Evolutionary conservation across 2,113 vertebrate genomes (phyloP).

Genomic region (Hippoglossus stenolepis): DNA sequence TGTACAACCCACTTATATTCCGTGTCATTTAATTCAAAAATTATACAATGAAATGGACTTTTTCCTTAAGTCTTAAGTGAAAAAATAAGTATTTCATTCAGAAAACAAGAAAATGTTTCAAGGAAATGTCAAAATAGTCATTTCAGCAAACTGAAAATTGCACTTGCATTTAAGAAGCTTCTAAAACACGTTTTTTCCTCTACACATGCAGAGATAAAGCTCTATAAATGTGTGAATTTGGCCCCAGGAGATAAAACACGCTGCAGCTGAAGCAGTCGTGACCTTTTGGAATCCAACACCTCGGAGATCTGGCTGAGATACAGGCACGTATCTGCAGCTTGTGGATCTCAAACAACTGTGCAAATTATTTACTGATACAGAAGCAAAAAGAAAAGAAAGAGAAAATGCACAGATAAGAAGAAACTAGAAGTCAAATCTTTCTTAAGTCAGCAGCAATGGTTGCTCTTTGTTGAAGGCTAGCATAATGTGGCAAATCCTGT

Average conservation of each 20-base stretch:
- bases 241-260: conserved; percentile 45
- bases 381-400: conserved; percentile 16
- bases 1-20: not conserved
- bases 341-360: conserved; percentile 53
- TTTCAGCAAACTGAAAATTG: conserved; percentile 15
- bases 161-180: conserved; percentile 44
- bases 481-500: conserved; percentile 38
- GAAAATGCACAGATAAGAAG: conserved; percentile 7
- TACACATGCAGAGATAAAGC: conserved; percentile 36
- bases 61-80: not conserved
- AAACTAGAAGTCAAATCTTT: conserved; percentile 7
- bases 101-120: not conserved
- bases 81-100: not conserved
- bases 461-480: conserved; percentile 34
- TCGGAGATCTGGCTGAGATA: conserved; percentile 32
- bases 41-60: conserved; percentile 19
- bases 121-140: not conserved
- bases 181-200: conserved; percentile 2
- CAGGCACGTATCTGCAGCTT: conserved; percentile 22
- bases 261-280: conserved; percentile 32
- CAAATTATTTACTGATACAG: conserved; percentile 45
- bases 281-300: conserved; percentile 28
- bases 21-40: conserved; percentile 1
- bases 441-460: conserved; percentile 16
- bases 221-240: conserved; percentile 43